phyloP scores from a whole-genome alignment of 2,888 invertebrate species.

The Hedya salicella region DNA sequence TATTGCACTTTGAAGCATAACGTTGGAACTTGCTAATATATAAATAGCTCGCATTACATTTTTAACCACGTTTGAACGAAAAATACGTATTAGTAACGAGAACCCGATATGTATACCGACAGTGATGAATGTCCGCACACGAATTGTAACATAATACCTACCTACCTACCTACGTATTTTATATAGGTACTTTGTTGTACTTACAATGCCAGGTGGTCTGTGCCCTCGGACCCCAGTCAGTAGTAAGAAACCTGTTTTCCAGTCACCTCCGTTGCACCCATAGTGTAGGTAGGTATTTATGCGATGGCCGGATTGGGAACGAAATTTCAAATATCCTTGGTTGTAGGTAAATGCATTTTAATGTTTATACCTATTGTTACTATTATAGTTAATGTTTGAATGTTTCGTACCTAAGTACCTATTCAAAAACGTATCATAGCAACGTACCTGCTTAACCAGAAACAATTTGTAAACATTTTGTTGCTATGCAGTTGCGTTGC shows the following conservation, averaged over 20 bases:
- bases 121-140: background rate
- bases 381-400: too few species aligned
- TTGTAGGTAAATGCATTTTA: background rate
- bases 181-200: background rate
- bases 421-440: too few species aligned
- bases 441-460: too few species aligned
- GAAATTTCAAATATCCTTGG: constrained; percentile 9
- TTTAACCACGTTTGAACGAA: too few species aligned
- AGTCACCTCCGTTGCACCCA: constrained; percentile 13
- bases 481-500: too few species aligned
- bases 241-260: constrained; percentile 35
- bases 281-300: constrained; percentile 8
- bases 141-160: constrained; percentile 1
- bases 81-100: constrained; percentile 18
- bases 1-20: constrained; percentile 23
- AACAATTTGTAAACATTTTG: too few species aligned
- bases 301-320: constrained; percentile 10
- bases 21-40: constrained; percentile 17
- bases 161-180: background rate
- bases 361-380: too few species aligned
- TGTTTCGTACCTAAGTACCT: too few species aligned
- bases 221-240: constrained; percentile 23
- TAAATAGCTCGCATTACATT: constrained; percentile 11
- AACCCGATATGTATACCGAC: background rate
- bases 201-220: constrained; percentile 34